phyloP scores from a whole-genome alignment of 1,140 invertebrate genomes.

The Drosophila lini region DNA sequence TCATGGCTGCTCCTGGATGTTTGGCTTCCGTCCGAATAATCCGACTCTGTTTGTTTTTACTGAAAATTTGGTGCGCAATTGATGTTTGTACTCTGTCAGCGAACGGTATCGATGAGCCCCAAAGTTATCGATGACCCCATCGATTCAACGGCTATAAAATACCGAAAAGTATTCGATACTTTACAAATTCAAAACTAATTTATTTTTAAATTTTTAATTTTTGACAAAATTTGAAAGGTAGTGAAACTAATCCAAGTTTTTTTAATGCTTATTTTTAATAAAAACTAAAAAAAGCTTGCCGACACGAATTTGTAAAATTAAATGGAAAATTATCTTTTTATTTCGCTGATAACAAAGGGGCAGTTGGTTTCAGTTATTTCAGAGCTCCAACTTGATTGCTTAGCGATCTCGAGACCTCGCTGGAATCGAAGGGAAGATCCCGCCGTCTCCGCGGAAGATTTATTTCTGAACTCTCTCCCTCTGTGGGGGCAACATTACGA shows the following conservation, averaged over 20 bases:
- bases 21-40: background rate
- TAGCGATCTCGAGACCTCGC: background rate
- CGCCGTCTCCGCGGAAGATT: slow-evolving; percentile 33
- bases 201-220: background rate
- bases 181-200: background rate
- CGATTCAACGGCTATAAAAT: background rate
- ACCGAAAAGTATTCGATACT: background rate
- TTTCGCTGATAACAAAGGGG: slow-evolving; percentile 20
- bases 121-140: slow-evolving; percentile 14
- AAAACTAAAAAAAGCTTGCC: background rate
- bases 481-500: slow-evolving; percentile 11
- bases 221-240: background rate
- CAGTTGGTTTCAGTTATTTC: slow-evolving; percentile 1
- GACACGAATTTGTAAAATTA: no score
- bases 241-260: no score
- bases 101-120: background rate
- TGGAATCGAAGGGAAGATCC: background rate
- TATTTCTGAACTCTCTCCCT: slow-evolving; percentile 25
- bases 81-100: slow-evolving; percentile 19
- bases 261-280: background rate
- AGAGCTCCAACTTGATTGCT: background rate
- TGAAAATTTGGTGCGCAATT: slow-evolving; percentile 56
- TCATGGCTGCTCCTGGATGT: slow-evolving; percentile 46
- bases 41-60: slow-evolving; percentile 31
- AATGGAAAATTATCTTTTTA: slow-evolving; percentile 11